A percentile compares a stretch with the other conserved stretches of the same genome.
These are phyloP conservation scores for Epicampocera succincta DNA, from an alignment of 2,888 invertebrate species.

Conservation along the genomic window DNA sequence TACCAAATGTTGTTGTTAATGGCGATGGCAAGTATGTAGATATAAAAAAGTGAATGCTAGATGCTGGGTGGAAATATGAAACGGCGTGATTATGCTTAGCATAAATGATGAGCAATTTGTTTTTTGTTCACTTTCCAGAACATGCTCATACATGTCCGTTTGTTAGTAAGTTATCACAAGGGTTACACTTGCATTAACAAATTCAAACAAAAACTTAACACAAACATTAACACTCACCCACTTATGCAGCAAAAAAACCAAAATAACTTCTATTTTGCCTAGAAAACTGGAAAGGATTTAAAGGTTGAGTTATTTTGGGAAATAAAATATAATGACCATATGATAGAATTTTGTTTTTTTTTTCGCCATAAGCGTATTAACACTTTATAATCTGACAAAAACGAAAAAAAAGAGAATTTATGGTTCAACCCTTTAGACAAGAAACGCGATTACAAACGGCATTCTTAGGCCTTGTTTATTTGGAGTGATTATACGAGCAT, in stretches of 20 bases:
- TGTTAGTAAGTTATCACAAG: not conserved
- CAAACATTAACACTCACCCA: not conserved
- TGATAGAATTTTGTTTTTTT: conserved; percentile 41
- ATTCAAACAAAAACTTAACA: not conserved
- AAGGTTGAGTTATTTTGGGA: conserved; percentile 47
- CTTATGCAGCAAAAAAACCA: not conserved
- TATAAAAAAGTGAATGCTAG: not conserved
- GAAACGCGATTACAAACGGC: not conserved
- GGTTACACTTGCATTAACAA: conserved; percentile 12
- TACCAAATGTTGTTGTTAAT: conserved; percentile 16
- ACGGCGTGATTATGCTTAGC: conserved; percentile 56
- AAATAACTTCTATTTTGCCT: not conserved
- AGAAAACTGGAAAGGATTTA: conserved; percentile 33
- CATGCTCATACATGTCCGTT: conserved; percentile 5
- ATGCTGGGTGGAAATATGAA: conserved; percentile 36
- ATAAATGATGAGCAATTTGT: conserved; percentile 63
- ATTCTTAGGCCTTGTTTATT: no score
- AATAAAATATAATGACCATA: conserved; percentile 58
- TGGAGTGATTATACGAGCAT: no score
- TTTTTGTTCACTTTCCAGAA: conserved; percentile 2
- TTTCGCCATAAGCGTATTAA: conserved; percentile 33
- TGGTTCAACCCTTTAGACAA: conserved; percentile 26
- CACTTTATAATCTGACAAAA: conserved; percentile 23
- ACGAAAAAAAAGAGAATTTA: conserved; percentile 10
- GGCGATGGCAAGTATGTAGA: conserved; percentile 19